Evolutionary conservation across 2,888 invertebrate species (phyloP).

Genomic region (Brenthis daphne): DNA sequence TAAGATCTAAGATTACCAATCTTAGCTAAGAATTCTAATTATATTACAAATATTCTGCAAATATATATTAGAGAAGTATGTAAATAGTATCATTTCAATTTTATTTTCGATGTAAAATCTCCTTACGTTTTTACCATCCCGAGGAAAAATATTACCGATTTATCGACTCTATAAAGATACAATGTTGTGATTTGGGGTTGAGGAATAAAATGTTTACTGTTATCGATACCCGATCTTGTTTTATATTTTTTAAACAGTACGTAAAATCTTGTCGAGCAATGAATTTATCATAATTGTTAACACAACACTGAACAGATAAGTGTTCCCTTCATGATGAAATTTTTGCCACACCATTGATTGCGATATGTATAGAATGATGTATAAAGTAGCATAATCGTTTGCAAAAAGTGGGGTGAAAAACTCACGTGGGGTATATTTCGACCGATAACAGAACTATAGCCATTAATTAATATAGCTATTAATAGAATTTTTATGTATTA

Average conservation of each 20-base stretch:
- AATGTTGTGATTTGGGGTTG: conserved; percentile 24
- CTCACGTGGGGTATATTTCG: too few species aligned
- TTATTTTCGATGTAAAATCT: conserved; percentile 8
- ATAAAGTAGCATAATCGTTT: too few species aligned
- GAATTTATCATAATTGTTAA: not conserved
- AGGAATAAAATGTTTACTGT: conserved; percentile 17
- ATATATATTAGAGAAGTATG: not conserved
- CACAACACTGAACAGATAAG: too few species aligned
- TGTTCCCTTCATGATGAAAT: too few species aligned
- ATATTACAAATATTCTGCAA: not conserved
- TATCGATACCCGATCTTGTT: not conserved
- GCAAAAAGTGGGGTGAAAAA: too few species aligned
- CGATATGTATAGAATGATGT: too few species aligned
- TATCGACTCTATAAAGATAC: conserved; percentile 25
- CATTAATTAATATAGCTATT: too few species aligned
- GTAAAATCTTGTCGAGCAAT: not conserved
- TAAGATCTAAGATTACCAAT: too few species aligned
- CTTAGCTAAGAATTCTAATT: too few species aligned
- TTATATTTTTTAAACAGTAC: conserved; percentile 3
- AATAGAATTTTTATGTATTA: too few species aligned
- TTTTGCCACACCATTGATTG: too few species aligned
- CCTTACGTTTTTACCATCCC: not conserved
- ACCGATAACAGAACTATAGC: too few species aligned
- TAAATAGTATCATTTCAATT: conserved; percentile 16
- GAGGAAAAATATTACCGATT: conserved; percentile 11